These are phyloP conservation scores for Cerastis rubricosa DNA, from an alignment of 2,888 invertebrate species.

Conservation along the genomic window DNA sequence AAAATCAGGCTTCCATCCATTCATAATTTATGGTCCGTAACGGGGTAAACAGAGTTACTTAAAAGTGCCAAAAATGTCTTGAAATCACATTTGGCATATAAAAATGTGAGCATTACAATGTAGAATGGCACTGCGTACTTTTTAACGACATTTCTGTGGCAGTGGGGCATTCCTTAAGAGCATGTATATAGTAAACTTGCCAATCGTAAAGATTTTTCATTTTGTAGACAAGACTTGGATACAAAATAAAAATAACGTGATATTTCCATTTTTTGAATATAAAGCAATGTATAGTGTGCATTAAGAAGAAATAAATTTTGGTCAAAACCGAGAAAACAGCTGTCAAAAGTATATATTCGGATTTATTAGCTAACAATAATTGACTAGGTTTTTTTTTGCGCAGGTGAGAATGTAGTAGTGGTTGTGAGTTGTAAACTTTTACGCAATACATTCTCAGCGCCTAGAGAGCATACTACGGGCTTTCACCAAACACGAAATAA, in stretches of 20 bases:
- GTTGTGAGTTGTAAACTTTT: too few species aligned
- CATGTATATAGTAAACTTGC: neutral
- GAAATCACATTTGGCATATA: slow-evolving; percentile 26
- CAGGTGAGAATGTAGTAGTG: too few species aligned
- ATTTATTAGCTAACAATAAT: too few species aligned
- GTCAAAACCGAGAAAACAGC: neutral
- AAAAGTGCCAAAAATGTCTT: slow-evolving; percentile 31
- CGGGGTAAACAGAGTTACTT: slow-evolving; percentile 21
- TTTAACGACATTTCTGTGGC: neutral
- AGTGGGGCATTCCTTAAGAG: neutral
- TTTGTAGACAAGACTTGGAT: neutral
- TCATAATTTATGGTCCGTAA: neutral
- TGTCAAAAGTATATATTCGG: too few species aligned
- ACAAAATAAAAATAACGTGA: neutral
- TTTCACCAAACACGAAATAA: too few species aligned
- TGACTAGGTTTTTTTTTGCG: too few species aligned
- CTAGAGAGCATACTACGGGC: too few species aligned
- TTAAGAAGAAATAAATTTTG: too few species aligned
- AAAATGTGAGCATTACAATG: neutral
- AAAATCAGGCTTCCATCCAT: slow-evolving; percentile 7
- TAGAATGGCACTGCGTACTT: neutral
- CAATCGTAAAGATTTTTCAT: neutral
- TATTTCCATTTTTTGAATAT: neutral
- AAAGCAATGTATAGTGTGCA: too few species aligned
- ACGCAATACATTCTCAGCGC: too few species aligned